Base-by-base conservation (phyloP, 2,888 invertebrate species). In the Tetramorium bicarinatum region DNA sequence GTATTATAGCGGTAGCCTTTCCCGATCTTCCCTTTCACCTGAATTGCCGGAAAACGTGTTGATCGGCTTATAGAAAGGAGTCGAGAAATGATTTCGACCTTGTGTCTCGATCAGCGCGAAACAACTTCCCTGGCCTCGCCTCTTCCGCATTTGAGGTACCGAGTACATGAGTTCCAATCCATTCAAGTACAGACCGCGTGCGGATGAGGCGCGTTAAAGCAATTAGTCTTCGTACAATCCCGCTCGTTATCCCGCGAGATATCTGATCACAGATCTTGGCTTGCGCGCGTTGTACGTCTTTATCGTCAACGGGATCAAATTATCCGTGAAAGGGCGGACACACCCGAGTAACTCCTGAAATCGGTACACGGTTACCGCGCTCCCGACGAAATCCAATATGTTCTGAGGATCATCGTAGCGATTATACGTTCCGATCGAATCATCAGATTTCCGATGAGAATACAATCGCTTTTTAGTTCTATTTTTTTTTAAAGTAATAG, bases 281-380 rank as follows among this genome's bases (percentile, higher is more conserved):
- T 69, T 77, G 67, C n/a, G 21, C 56, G 18, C 89, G 89, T 89
- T 89, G 89, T 90, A 87, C 89, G 85, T 88, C 89, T 91, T 92
- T 92, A 93, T 93, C 93, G 91, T 91, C 92, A 91, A 92, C 91
- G 84, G 87, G 90, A 93, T 93, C 93, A 92, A 91, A 93, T 93
- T 93, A 92, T 92, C 91, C 88, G 90, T 87, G 89, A 92, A 91
- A 91, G 89, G 91, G 88, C 88, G 87, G 91, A 91, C 85, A 91
- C 90, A 89, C 88, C 87, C 82, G 88, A 88, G 85, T 90, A 88
- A 86, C 82, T 87, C 77, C 81, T 89, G 86, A 91, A 92, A 92
- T 87, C 85, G 89, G 83, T 83, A 82, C 84, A 84, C 85, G 79
- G 62, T 84, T 64, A 71, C 66, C 66, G 72, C 80, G 82, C 54